Evolutionary conservation across 2,797 vertebrate genomes (phyloP).

Genomic region (Coranthus polyacanthus): DNA sequence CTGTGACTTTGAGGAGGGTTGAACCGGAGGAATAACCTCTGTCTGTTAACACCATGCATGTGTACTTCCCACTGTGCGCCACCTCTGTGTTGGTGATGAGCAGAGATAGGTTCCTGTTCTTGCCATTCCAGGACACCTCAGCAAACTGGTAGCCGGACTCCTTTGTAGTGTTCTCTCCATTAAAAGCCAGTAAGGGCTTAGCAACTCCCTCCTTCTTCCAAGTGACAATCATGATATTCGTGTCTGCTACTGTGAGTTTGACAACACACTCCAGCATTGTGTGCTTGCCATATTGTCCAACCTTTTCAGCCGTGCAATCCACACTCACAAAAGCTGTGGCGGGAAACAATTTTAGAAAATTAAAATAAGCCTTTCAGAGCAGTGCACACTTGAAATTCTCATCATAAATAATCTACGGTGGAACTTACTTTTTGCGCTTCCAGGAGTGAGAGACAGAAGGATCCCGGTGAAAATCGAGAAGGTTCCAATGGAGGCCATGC

Average conservation of each 20-base stretch:
- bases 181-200: fast-evolving
- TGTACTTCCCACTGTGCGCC: slow-evolving; percentile 20
- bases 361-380: background rate
- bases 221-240: fast-evolving
- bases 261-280: slow-evolving; percentile 62
- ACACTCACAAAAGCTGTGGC: slow-evolving; percentile 31
- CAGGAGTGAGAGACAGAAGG: fast-evolving
- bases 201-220: slow-evolving; percentile 18
- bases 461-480: fast-evolving
- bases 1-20: slow-evolving; percentile 41
- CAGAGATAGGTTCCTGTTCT: slow-evolving; percentile 68
- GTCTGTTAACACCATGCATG: fast-evolving
- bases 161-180: fast-evolving
- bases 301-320: fast-evolving
- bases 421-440: slow-evolving; percentile 20
- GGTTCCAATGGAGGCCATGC: slow-evolving; percentile 50
- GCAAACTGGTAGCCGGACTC: slow-evolving; percentile 20
- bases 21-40: fast-evolving
- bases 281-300: slow-evolving; percentile 25
- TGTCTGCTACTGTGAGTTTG: fast-evolving
- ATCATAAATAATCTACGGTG: background rate
- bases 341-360: slow-evolving; percentile 2
- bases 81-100: slow-evolving; percentile 57
- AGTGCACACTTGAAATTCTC: background rate
- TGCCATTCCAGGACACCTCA: background rate